Base-by-base conservation (phyloP, 2,888 invertebrate species). In the Agrotis clavis region DNA sequence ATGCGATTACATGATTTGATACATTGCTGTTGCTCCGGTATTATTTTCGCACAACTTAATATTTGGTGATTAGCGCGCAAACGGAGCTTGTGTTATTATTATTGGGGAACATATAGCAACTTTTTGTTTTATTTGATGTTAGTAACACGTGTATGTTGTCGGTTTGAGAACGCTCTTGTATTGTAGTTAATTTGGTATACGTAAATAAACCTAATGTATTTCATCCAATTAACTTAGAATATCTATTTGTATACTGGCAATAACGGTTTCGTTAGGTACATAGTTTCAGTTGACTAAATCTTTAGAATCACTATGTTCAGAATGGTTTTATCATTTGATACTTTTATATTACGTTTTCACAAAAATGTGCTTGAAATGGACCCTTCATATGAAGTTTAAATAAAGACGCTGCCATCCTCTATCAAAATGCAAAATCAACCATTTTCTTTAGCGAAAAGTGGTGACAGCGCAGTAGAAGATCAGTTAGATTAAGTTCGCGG, bases 1-100 rank as follows among this genome's bases (percentile, higher is more conserved):
- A 85, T 83, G 83, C 83, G 88, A 89, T 88, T 83, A 86, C 83
- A 84, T 80, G 75, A 83, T 86, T 87, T 75, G 84, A 89, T 87
- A 84, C 76, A 85, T 75, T 79, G 74, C 68, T 74, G 65, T 75
- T 62, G 41, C 61, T 67, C 53, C 53, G 57, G 62, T 76, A 81
- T 81, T 83, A 71, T 73, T 66, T 83, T 66, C 61, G 57, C 19
- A 47, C 66, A 81, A 73, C 65, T 48, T 74, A 81, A 63, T 83
- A 67, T 76, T 73, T 66, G 5, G 72, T 73, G 72, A 81, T 81
- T 77, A 81, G 50, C 41, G 51, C 16, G n/a, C 45, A 63, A 60
- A 54, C 67, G 63, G 73, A 41, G 54, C 60, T 57, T 57, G 53
- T 21, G 53, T 79, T 54, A 70, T 69, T 65, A 54, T 65, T 62